Evolutionary conservation across 2,113 vertebrate species (phyloP).

Genomic region (Pelodiscus sinensis): DNA sequence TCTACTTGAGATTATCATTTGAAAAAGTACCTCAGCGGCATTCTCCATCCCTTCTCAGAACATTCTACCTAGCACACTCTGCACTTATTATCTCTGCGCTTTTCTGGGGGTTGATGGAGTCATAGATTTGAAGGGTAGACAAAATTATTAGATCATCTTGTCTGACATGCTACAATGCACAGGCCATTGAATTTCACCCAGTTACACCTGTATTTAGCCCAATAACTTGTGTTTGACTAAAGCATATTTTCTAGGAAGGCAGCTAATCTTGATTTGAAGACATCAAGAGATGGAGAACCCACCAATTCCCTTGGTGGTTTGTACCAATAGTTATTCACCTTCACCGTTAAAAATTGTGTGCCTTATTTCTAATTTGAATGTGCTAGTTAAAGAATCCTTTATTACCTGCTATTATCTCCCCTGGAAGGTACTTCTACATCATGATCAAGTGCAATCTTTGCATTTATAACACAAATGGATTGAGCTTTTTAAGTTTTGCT

Average conservation of each 20-base stretch:
- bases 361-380: background rate
- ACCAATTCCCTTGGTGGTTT: background rate
- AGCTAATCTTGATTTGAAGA: background rate
- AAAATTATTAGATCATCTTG: background rate
- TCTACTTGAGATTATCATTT: background rate
- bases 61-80: background rate
- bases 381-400: background rate
- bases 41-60: background rate
- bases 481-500: background rate
- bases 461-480: background rate
- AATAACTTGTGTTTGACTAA: background rate
- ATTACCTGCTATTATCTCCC: background rate
- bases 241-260: background rate
- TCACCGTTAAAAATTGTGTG: background rate
- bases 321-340: background rate
- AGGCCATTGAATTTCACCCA: background rate
- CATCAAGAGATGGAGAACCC: background rate
- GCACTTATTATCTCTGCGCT: background rate
- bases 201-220: background rate
- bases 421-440: background rate
- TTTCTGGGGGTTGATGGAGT: background rate
- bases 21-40: background rate
- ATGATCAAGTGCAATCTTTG: background rate
- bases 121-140: background rate
- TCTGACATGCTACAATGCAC: background rate